phyloP scores from a whole-genome alignment of 2,113 vertebrate genomes.

The Tamias sibiricus region DNA sequence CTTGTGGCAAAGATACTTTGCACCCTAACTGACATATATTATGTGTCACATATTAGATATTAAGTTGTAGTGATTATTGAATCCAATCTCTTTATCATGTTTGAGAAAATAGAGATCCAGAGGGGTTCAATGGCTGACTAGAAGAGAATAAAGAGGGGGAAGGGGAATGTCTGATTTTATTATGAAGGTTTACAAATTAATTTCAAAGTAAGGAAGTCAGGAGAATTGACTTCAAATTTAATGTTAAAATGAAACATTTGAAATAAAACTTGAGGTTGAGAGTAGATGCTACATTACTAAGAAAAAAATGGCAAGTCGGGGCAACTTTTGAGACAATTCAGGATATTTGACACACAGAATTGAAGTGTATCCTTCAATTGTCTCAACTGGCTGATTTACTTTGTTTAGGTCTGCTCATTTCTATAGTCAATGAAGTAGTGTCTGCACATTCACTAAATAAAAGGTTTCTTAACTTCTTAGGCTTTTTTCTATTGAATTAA shows the following conservation, averaged over 20 bases:
- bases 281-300: not conserved
- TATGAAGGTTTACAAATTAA: slow-evolving; percentile 30
- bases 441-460: slow-evolving; percentile 21
- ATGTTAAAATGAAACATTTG: slow-evolving; percentile 52
- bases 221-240: slow-evolving; percentile 44
- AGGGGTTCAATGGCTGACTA: not conserved
- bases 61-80: slow-evolving; percentile 38
- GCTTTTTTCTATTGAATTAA: slow-evolving; percentile 66
- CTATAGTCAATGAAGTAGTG: slow-evolving; percentile 7
- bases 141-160: not conserved
- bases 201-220: slow-evolving; percentile 50
- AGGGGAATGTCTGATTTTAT: not conserved
- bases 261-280: slow-evolving; percentile 28
- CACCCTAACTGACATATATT: not conserved
- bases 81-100: slow-evolving; percentile 1
- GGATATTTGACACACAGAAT: not conserved
- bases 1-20: not conserved
- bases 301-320: slow-evolving; percentile 45
- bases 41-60: slow-evolving; percentile 45
- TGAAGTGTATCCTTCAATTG: slow-evolving; percentile 37
- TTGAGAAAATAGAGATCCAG: slow-evolving; percentile 24
- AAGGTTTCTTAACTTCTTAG: slow-evolving; percentile 37
- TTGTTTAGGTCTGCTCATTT: slow-evolving; percentile 9
- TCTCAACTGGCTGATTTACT: slow-evolving; percentile 37
- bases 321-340: slow-evolving; percentile 27